phyloP scores from a whole-genome alignment of 2,113 vertebrate genomes.

The Aviceda subcristata region DNA sequence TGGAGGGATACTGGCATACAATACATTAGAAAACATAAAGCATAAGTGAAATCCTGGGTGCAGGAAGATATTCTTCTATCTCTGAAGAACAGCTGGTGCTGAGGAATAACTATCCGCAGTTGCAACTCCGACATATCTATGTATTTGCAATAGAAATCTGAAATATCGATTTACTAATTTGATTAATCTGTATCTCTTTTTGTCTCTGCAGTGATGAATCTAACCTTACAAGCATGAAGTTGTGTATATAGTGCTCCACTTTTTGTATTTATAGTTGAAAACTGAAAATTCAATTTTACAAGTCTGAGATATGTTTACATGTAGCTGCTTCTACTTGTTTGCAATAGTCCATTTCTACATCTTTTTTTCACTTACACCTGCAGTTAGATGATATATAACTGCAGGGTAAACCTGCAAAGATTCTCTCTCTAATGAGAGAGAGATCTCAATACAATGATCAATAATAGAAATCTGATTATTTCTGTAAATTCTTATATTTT shows the following conservation, averaged over 20 bases:
- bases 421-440: slow-evolving; percentile 32
- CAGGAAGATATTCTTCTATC: too few relatives aligned
- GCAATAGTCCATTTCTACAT: slow-evolving; percentile 58
- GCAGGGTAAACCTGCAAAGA: slow-evolving; percentile 55
- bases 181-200: slow-evolving; percentile 68
- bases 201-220: slow-evolving; percentile 95
- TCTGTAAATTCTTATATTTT: slow-evolving; percentile 54
- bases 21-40: background rate
- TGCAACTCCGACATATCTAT: background rate
- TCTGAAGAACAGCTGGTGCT: background rate
- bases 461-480: slow-evolving; percentile 31
- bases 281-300: slow-evolving; percentile 74
- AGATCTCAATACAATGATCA: background rate
- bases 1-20: background rate
- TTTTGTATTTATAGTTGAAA: slow-evolving; percentile 96
- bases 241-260: slow-evolving; percentile 93
- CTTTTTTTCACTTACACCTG: slow-evolving; percentile 55
- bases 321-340: slow-evolving; percentile 82
- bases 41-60: background rate
- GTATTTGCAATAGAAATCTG: background rate
- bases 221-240: slow-evolving; percentile 97
- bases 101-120: background rate
- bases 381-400: slow-evolving; percentile 56
- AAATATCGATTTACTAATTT: slow-evolving; percentile 59
- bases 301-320: slow-evolving; percentile 80